Base-by-base conservation (phyloP, 2,888 invertebrate species). In the Aphidius colemani region DNA sequence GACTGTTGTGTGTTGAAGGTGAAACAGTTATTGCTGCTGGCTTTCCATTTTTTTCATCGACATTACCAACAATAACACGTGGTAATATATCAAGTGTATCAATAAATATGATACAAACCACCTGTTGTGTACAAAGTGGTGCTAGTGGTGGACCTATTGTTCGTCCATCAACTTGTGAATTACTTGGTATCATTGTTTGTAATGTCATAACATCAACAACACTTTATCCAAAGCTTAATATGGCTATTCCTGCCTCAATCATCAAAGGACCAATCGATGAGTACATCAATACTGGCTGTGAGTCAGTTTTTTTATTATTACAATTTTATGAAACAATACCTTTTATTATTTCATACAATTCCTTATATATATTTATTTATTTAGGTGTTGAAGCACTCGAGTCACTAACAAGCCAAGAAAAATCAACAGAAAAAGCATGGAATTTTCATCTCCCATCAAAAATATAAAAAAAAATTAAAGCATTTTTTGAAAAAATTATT, bases 61-160 rank as follows among this genome's bases (percentile, higher is more conserved):
- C 78, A 41, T 71, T 85, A 30, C 80, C 81, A 53, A 86, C 86
- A 0, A 80, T 88, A 53, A 87, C 87, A 6, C 80, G 83, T 11
- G 89, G 88, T 1, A 83, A 85, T 72, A 80, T 89, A 40, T 86
- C 86, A 72, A 86, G 85, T 70, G 83, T 82, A 43, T 84, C 85
- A 11, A 82, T 84, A 0, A 85, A 84, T 66, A 85, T 88, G 85
- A 75, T 89, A 62, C 88, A 87, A 75, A 88, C 88, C 0, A 88
- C 88, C 1, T 88, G 88, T 73, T 87, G 87, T 74, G 85, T 88
- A 8, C 87, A 88, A 75, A 86, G 87, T 0, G 88, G 89, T 0
- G 85, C 86, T 69, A 89, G 89, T 67, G 89, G 89, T 3, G 89
- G 88, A 0, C 87, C 88, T 6, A 85, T 89, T 71, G 82, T 86